Evolutionary conservation across 2,797 vertebrate genomes (phyloP), one percentile per base, ranked within the genome.

Genomic region (Tragopan temminckii): DNA sequence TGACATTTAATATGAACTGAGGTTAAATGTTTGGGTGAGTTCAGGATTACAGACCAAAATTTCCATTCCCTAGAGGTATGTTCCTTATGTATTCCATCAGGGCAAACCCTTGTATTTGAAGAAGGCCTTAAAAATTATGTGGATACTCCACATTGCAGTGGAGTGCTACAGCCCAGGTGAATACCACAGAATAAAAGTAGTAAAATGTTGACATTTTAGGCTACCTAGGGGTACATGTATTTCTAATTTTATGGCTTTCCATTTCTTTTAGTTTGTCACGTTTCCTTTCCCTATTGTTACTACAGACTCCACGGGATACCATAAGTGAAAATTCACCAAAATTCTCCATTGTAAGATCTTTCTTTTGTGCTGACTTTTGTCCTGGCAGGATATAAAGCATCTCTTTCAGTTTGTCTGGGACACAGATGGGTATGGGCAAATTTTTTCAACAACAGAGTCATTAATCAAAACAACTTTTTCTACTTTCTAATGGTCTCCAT

Each of bases 401-500:
- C 91, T 95, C 64, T 61, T 93, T 84, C 79, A 57, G 33, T 85
- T 81, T 61, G 87, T 93, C 93, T 97, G 95, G 88, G 61, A 93
- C 66, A 79, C 95, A 95, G 91, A 94, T 93, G 94, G 72, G 29
- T 68, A 89, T 53, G 85, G 87, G 66, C 76, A 94, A 82, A 81
- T 84, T 96, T 95, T 78, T 94, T 95, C 86, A 55, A 38, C 69
- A 88, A 43, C 0, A 38, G 50, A 85, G 59, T 86, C 85, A 59
- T 91, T 89, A 94, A 90, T 94, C 71, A 94, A 91, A 92, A 95
- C 67, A 91, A 80, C 83, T 94, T 95, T 31, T 94, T 52, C 80
- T 45, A 92, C 66, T 84, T 88, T 85, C 86, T 67, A 90, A 72
- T 68, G 53, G 79, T 31, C 14, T 90, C 13, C 5, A 6, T 81